Evolutionary conservation across 2,113 vertebrate species (phyloP).

Genomic region (Diphyllodes magnificus): DNA sequence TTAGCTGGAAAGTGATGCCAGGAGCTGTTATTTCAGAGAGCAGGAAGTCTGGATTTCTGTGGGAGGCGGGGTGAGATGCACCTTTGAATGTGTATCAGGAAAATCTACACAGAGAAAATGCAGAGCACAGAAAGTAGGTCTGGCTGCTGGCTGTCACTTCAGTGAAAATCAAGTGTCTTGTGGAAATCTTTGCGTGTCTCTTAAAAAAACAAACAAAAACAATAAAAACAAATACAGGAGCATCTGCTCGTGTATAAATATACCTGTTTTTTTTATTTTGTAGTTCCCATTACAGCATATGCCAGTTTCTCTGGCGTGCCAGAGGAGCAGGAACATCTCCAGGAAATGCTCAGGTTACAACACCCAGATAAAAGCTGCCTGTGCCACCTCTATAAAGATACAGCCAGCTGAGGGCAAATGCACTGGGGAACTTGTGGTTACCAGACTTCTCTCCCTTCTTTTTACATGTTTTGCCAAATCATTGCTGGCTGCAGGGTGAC

Average conservation of each 20-base stretch:
- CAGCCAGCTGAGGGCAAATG: background rate
- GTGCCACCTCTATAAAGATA: background rate
- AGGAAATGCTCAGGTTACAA: background rate
- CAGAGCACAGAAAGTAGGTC: background rate
- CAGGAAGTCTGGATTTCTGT: background rate
- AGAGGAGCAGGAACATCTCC: background rate
- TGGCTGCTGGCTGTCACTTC: slow-evolving; percentile 44
- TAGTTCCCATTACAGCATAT: background rate
- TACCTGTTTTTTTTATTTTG: background rate
- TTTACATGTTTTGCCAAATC: background rate
- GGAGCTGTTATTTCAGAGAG: slow-evolving; percentile 34
- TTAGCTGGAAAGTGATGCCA: slow-evolving; percentile 25
- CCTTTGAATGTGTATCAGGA: background rate
- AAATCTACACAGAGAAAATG: background rate
- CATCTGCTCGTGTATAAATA: background rate
- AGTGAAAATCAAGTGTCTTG: slow-evolving; percentile 38
- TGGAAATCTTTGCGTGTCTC: background rate
- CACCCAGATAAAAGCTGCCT: background rate
- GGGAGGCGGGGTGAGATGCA: background rate
- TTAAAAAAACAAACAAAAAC: background rate
- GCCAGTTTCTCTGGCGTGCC: background rate
- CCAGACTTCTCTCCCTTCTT: background rate
- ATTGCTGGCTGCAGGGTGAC: background rate
- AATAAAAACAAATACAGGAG: background rate
- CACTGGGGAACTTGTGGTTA: background rate